Conservation (phyloP, 2,797 vertebrate species). For the Brachyalestes nurse region DNA sequence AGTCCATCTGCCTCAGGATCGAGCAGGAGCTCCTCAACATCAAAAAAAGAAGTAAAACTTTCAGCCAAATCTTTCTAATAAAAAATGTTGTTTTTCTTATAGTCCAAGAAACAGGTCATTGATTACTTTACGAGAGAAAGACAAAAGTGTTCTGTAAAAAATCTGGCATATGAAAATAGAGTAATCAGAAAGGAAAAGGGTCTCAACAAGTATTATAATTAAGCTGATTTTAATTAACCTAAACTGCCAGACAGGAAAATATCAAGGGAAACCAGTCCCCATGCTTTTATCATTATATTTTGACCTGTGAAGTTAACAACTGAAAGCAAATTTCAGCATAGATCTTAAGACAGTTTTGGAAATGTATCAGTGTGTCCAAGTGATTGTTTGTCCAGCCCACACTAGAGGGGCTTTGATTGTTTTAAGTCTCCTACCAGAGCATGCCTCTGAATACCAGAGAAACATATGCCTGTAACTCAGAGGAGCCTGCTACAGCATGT, state of each 20-base stretch:
- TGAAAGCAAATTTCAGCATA: not conserved
- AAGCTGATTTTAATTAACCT: not conserved
- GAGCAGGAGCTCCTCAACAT: constrained; percentile 96
- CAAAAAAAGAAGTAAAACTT: constrained; percentile 86
- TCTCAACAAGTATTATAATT: not conserved
- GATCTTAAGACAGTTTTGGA: not conserved
- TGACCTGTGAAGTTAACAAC: not conserved
- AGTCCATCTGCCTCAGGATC: constrained; percentile 96
- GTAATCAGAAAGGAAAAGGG: not conserved
- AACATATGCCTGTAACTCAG: constrained; percentile 29
- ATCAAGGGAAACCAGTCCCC: not conserved
- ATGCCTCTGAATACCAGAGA: constrained; percentile 41
- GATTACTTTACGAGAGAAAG: not conserved
- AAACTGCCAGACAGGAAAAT: not conserved
- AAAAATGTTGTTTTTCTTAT: not conserved
- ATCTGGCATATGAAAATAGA: not conserved
- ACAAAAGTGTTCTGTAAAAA: not conserved
- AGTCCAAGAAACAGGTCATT: not conserved
- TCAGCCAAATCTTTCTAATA: not conserved
- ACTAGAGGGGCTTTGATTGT: constrained; percentile 38
- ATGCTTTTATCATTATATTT: not conserved
- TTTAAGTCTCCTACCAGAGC: constrained; percentile 37
- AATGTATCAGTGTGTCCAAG: constrained; percentile 14
- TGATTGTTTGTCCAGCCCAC: constrained; percentile 41
- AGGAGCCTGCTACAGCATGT: constrained; percentile 47